These are phyloP conservation scores for Pygoscelis antarcticus DNA, from an alignment of 2,113 vertebrate genomes.

Conservation along the genomic window DNA sequence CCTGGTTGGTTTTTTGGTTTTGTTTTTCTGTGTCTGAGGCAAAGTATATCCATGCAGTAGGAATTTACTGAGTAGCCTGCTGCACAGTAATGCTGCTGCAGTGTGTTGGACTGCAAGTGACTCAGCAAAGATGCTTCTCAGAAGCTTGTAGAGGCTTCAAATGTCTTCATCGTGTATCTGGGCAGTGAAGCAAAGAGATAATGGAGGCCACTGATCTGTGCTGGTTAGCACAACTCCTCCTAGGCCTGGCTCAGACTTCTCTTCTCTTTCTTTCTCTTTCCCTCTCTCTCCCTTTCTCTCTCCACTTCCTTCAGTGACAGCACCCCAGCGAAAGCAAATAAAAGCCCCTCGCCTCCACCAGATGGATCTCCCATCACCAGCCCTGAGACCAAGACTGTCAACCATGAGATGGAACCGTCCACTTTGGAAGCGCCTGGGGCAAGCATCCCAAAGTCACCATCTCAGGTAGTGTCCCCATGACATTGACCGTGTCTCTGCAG, in stretches of 20 bases:
- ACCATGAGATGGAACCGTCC: slow-evolving; percentile 83
- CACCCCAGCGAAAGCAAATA: slow-evolving; percentile 76
- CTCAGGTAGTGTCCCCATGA: slow-evolving; percentile 83
- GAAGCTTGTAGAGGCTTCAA: neutral
- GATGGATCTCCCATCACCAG: slow-evolving; percentile 77
- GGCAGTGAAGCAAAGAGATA: neutral
- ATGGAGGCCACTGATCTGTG: neutral
- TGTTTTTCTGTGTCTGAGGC: neutral
- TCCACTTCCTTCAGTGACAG: slow-evolving; percentile 71
- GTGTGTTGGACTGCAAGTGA: neutral
- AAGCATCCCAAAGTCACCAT: slow-evolving; percentile 92
- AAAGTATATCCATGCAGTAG: neutral
- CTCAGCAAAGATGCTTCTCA: neutral
- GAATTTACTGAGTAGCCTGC: neutral
- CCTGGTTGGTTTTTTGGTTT: neutral
- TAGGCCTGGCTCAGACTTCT: slow-evolving; percentile 27
- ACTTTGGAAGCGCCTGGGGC: slow-evolving; percentile 77
- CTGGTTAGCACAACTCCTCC: neutral
- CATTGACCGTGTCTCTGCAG: neutral
- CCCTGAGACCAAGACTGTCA: slow-evolving; percentile 80
- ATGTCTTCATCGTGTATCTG: neutral
- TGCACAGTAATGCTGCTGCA: neutral
- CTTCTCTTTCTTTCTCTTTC: neutral
- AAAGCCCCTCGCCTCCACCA: slow-evolving; percentile 78
- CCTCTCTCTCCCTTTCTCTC: neutral